These are phyloP conservation scores for Nycticryphes semicollaris DNA, from an alignment of 2,113 vertebrate species.

Conservation along the genomic window DNA sequence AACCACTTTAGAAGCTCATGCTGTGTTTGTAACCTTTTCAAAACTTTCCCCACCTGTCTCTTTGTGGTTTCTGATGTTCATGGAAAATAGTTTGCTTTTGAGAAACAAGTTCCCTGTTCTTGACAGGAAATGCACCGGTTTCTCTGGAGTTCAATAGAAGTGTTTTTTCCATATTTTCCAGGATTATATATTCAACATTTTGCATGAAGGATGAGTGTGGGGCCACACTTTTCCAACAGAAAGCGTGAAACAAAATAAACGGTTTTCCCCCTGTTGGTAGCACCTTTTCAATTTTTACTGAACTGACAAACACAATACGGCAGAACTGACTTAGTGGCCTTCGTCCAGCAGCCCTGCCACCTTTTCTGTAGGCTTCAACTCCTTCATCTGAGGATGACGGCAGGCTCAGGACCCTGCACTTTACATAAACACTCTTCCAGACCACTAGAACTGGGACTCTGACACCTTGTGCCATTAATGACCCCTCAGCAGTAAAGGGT, in stretches of 20 bases:
- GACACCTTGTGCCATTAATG: rapidly evolving
- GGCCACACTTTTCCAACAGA: neutral
- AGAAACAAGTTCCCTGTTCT: neutral
- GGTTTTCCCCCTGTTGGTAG: rapidly evolving
- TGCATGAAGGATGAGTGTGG: neutral
- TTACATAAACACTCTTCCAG: neutral
- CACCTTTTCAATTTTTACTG: neutral
- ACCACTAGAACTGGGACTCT: neutral
- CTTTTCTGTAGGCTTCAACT: neutral
- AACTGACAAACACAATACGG: neutral
- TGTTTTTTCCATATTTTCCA: neutral
- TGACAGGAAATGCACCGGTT: neutral
- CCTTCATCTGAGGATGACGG: rapidly evolving
- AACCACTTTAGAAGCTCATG: neutral
- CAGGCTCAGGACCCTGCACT: neutral
- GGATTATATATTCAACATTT: neutral
- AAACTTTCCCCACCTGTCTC: neutral
- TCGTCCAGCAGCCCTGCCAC: neutral
- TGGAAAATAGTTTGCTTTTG: neutral
- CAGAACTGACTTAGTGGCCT: neutral
- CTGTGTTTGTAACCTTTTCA: neutral
- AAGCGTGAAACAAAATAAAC: neutral
- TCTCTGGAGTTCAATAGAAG: neutral
- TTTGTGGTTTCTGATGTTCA: neutral
- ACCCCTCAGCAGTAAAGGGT: no score